Percentiles rank a stretch among this genome's conserved stretches.
Evolutionary conservation across 2,888 invertebrate genomes (phyloP).

Genomic region (Drosophila ustulata): DNA sequence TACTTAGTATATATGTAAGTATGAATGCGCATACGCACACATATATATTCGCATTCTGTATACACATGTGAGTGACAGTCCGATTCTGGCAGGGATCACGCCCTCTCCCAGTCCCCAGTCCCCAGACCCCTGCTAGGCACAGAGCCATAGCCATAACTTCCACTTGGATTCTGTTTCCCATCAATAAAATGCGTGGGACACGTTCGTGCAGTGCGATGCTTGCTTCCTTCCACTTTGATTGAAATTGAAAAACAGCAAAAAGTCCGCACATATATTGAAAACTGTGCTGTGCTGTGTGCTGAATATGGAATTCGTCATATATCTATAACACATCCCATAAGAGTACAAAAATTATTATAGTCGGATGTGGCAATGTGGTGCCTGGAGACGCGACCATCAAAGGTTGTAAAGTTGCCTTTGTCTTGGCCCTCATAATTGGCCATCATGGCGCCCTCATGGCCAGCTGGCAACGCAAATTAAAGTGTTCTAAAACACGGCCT

Average conservation of each 20-base stretch:
- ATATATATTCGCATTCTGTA: slow-evolving; percentile 36
- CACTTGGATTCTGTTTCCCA: slow-evolving; percentile 54
- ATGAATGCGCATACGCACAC: background rate
- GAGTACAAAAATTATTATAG: slow-evolving; percentile 34
- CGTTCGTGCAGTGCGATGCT: slow-evolving; percentile 31
- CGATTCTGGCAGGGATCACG: slow-evolving; percentile 16
- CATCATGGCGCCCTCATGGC: slow-evolving; percentile 22
- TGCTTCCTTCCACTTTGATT: slow-evolving; percentile 38
- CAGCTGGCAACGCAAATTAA: slow-evolving; percentile 3
- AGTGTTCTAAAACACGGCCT: background rate
- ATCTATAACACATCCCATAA: slow-evolving; percentile 28
- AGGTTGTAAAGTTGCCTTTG: slow-evolving; percentile 51
- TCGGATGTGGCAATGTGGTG: slow-evolving; percentile 43
- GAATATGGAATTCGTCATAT: slow-evolving; percentile 64
- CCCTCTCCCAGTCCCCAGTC: background rate
- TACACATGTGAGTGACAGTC: slow-evolving; percentile 38
- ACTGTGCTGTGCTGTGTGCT: slow-evolving; percentile 53
- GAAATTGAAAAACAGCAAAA: slow-evolving; percentile 67
- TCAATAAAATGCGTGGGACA: slow-evolving; percentile 71
- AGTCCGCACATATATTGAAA: slow-evolving; percentile 62
- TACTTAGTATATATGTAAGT: slow-evolving; percentile 27
- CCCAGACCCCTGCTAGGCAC: slow-evolving; percentile 23
- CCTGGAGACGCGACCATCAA: slow-evolving; percentile 25
- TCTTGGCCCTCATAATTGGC: slow-evolving; percentile 20
- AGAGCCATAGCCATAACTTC: slow-evolving; percentile 63